Conservation (phyloP, 2,113 vertebrate genomes). For the Recurvirostra avosetta region DNA sequence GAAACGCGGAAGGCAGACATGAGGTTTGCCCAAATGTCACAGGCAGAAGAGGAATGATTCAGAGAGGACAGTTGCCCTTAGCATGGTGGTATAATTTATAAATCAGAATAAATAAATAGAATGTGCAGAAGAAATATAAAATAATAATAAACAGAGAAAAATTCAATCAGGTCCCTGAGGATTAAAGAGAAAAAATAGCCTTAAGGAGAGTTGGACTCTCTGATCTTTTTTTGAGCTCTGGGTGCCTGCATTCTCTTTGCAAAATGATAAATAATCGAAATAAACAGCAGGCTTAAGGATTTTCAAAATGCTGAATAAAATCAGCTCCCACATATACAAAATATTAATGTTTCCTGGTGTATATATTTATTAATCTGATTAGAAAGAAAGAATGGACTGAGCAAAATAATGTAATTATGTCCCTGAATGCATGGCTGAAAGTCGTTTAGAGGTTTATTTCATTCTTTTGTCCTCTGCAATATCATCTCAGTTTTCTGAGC, state of each 20-base stretch:
- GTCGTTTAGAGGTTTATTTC: background rate
- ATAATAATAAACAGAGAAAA: background rate
- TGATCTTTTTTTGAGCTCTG: constrained; percentile 20
- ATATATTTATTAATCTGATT: constrained; percentile 3
- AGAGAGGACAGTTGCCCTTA: background rate
- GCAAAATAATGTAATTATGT: background rate
- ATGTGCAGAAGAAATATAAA: background rate
- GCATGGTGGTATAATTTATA: background rate
- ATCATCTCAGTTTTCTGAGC: background rate
- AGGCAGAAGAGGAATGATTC: background rate
- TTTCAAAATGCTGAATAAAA: constrained; percentile 12
- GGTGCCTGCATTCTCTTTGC: background rate
- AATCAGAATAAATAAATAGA: constrained; percentile 12
- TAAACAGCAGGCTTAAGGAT: background rate
- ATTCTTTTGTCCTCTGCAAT: background rate
- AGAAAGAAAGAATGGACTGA: background rate
- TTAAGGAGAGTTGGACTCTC: background rate
- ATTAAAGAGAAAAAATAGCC: constrained; percentile 16
- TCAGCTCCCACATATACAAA: background rate
- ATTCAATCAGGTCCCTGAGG: background rate
- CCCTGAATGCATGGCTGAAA: background rate
- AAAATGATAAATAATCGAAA: constrained; percentile 46
- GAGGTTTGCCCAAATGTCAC: background rate
- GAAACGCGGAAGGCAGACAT: background rate
- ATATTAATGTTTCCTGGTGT: background rate